Base-by-base conservation (phyloP, 1,140 invertebrate genomes). In the Eupeodes corollae region DNA sequence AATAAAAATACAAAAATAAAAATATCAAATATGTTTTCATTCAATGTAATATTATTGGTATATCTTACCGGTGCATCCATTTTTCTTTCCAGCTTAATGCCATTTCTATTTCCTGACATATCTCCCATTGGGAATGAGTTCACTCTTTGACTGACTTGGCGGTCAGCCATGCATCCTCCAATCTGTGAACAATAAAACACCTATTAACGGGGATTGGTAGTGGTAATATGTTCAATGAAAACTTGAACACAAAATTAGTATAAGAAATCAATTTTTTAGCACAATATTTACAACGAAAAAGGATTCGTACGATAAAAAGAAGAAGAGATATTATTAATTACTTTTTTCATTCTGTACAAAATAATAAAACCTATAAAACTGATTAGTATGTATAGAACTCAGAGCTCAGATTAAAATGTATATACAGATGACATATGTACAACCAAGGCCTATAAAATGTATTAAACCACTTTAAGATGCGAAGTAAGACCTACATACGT, bases 101-200 rank as follows among this genome's bases (percentile, higher is more conserved):
- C 44, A 73, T 54, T 81, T 61, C 69, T 75, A 68, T 71, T 79
- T 74, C 47, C 79, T 70, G 65, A 79, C 70, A 88, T 75, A 61
- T 88, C 84, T 58, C 86, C 86, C 84, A 89, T 86, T 12, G 85
- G 85, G 72, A 88, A 88, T 11, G 83, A 75, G 61, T 84, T 84
- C 13, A 86, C 79, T 52, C 83, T 75, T 52, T 82, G 79, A 54
- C 76, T 79, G 51, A 74, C 75, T 40, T 83, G 79, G 48, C 76
- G 77, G 54, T 88, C 85, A 35, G 83, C 82, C 10, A 79, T 74
- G 61, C 82, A 86, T 43, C 80, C 80, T 30, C 79, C 72, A 49
- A 87, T 73, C 84, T 88, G 72, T 43, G 79, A 57, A 42, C 66
- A 70, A 46, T 54, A 63, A 48, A 59, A 58, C 37, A 65, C 57